Conservation (phyloP, 2,113 vertebrate species). For the Halichoerus grypus region DNA sequence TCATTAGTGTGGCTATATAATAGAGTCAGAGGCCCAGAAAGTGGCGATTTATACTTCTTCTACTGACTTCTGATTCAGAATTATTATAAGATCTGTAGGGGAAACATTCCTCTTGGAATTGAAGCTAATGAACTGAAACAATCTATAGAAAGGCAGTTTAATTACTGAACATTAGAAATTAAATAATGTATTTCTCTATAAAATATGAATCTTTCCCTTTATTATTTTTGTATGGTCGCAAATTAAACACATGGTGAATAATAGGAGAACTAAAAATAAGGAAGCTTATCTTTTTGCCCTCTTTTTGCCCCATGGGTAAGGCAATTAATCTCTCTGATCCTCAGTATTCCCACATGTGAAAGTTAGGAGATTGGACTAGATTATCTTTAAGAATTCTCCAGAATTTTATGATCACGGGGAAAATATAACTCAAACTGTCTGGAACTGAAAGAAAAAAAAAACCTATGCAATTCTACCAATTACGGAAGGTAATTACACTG, state of each 20-base stretch:
- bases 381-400: background rate
- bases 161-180: conserved; percentile 26
- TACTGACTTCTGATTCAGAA: background rate
- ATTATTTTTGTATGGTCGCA: background rate
- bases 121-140: conserved; percentile 53
- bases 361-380: background rate
- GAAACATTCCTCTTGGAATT: conserved; percentile 25
- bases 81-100: background rate
- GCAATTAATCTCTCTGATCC: background rate
- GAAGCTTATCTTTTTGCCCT: background rate
- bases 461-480: background rate
- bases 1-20: background rate
- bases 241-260: background rate
- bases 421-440: conserved; percentile 21
- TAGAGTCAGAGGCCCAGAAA: background rate
- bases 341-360: background rate
- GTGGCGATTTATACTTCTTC: background rate
- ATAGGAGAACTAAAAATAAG: background rate
- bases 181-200: conserved; percentile 24
- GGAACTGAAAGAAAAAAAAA: background rate
- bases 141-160: conserved; percentile 42
- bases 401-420: background rate
- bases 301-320: background rate
- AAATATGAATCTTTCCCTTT: background rate
- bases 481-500: conserved; percentile 2